Evolutionary conservation across 1,140 invertebrate genomes (phyloP), one percentile per base, ranked within the genome.

Genomic region (Colletes latitarsis): DNA sequence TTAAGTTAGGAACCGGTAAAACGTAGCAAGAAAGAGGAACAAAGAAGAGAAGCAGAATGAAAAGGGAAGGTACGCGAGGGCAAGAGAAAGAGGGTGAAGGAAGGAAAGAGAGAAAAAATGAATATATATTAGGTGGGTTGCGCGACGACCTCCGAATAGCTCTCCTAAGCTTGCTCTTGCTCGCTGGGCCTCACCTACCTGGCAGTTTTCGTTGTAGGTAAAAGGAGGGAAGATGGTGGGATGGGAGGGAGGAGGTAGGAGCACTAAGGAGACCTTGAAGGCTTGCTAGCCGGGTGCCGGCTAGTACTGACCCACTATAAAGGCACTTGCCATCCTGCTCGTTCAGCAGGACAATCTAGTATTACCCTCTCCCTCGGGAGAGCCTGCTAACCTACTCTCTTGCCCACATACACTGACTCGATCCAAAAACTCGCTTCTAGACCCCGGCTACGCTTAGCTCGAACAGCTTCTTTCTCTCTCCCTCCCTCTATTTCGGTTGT

Each of bases 221-320:
- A 83, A 75, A 85, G 76, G 70, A 80, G 79, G 88, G 85, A 85
- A 81, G 86, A 85, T 77, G 67, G 71, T 21, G 70, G 75, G 62
- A 62, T 55, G 81, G 81, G 74, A 39, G 69, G 73, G 60, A 66
- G 77, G 60, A 84, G 85, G 77, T 84, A 73, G 81, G 76, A 82
- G 81, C 76, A 80, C 71, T 80, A 79, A 82, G 78, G 89, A 88
- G 91, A 90, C 89, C 90, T 91, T 91, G 91, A 91, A 89, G 82
- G 84, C 86, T 89, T 85, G 89, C 85, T 84, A 81, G 89, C 90
- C 90, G 88, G 91, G 88, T 92, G 91, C 86, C 89, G 87, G 87
- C 91, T 91, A 92, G 90, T 91, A 92, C 91, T 93, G 92, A 93
- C 92, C 93, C 92, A 93, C 91, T 93, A 93, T 93, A 92, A 93